phyloP scores from a whole-genome alignment of 2,797 vertebrate genomes.

The Synanceia verrucosa region DNA sequence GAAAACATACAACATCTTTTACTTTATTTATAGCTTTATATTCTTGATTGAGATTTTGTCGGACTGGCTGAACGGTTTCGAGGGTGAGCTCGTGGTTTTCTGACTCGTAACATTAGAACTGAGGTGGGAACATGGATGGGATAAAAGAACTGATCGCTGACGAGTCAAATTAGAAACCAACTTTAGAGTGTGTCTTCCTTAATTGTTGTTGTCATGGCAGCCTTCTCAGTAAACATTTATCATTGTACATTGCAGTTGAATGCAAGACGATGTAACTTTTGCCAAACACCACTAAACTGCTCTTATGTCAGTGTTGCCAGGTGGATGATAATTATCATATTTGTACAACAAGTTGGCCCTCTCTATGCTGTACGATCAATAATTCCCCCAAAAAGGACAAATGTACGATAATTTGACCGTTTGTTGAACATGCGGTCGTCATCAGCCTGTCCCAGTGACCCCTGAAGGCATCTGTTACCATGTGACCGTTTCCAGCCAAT shows the following conservation, averaged over 20 bases:
- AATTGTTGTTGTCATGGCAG: slow-evolving; percentile 1
- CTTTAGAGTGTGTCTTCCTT: not conserved
- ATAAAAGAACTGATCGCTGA: not conserved
- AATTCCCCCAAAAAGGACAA: no score
- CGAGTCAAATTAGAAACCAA: slow-evolving; percentile 20
- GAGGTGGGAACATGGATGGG: slow-evolving; percentile 6
- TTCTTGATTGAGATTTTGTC: slow-evolving; percentile 61
- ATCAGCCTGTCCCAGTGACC: no score
- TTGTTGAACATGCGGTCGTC: no score
- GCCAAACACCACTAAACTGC: not conserved
- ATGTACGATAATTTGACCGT: no score
- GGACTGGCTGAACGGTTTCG: slow-evolving; percentile 51
- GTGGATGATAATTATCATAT: no score
- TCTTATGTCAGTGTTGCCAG: no score
- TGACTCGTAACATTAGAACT: slow-evolving; percentile 24
- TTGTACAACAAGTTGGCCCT: no score
- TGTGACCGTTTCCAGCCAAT: no score
- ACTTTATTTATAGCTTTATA: slow-evolving; percentile 80
- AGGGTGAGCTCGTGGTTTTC: slow-evolving; percentile 27
- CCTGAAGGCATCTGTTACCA: no score
- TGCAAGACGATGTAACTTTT: slow-evolving; percentile 36
- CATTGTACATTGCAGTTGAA: slow-evolving; percentile 14
- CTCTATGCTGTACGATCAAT: no score
- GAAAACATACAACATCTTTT: slow-evolving; percentile 94
- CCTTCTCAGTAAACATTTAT: not conserved